A percentile compares a stretch with the other conserved stretches of the same genome.
Conservation (phyloP, 2,888 invertebrate genomes). For the Yponomeuta malinellus region DNA sequence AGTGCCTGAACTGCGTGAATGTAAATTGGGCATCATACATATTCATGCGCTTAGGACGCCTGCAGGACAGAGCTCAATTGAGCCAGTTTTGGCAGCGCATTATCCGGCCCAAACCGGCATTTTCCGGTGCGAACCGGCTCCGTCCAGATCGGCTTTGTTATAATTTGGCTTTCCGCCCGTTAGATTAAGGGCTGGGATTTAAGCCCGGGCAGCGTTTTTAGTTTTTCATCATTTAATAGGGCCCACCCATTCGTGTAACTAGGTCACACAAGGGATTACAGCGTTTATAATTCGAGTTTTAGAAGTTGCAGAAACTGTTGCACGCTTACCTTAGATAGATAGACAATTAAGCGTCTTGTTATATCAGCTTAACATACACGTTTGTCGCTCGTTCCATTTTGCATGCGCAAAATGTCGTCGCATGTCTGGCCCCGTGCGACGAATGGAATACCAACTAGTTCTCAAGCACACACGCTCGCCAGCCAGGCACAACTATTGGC, state of each 20-base stretch:
- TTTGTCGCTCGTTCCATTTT: neutral
- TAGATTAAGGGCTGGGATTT: neutral
- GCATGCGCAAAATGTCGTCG: neutral
- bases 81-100: neutral
- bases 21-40: neutral
- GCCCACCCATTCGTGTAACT: too few relatives aligned
- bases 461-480: neutral
- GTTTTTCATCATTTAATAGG: too few relatives aligned
- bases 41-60: neutral
- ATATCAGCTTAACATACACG: neutral
- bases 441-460: neutral
- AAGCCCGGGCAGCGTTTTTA: too few relatives aligned
- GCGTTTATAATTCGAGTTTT: too few relatives aligned
- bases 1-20: neutral
- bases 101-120: neutral
- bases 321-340: too few relatives aligned
- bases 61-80: neutral
- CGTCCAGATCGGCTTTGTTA: neutral
- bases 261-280: too few relatives aligned
- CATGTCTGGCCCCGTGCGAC: neutral
- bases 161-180: neutral
- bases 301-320: too few relatives aligned
- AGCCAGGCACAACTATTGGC: neutral
- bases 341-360: too few relatives aligned
- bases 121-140: neutral